Base-by-base conservation (phyloP, 2,888 invertebrate species). In the Chaitophorus viminalis region DNA sequence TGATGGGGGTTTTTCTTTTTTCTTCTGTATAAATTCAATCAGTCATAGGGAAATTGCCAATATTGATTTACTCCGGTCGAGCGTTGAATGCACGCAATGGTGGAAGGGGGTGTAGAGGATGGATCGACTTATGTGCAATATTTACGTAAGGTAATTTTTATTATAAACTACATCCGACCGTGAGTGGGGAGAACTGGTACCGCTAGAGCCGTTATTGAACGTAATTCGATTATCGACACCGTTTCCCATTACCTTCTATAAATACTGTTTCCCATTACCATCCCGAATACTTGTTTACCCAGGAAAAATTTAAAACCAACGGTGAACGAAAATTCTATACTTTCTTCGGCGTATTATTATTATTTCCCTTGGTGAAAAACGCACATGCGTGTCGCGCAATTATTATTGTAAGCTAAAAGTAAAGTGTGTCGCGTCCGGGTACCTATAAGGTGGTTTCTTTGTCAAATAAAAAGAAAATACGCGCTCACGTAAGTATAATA, bases 191-290 rank as follows among this genome's bases (percentile, higher is more conserved):
- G 36, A n/a, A 25, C 33, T 25, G n/a, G 3, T 18, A 29, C 39
- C 39, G 25, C 25, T 17, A 17, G 18, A 3, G 18, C 46, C 33
- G n/a, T 9, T 39, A 39, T 82, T 72, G 52, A 52, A 82, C 52
- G 33, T 72, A 82, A 82, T 82, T 82, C 74, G 74, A 82, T 82
- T 82, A 74, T 74, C 36, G 21, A 82, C 74, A 36, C 74, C 29
- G 82, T 82, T 82, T 74, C 36, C 54, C 74, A 74, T 82, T 74
- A 74, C 74, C 54, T 74, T 82, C 33, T 29, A 72, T 82, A 74
- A 72, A 52, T 74, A 82, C 29, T 18, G 46, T 82, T 82, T 82
- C 11, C 54, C 33, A 72, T 82, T 74, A 74, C 74, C 74, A 18
- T 36, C 52, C 54, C 31, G 70, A 25, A 6, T 60, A 60, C 54